Evolutionary conservation across 2,888 invertebrate species (phyloP).

Genomic region (Troides helena): DNA sequence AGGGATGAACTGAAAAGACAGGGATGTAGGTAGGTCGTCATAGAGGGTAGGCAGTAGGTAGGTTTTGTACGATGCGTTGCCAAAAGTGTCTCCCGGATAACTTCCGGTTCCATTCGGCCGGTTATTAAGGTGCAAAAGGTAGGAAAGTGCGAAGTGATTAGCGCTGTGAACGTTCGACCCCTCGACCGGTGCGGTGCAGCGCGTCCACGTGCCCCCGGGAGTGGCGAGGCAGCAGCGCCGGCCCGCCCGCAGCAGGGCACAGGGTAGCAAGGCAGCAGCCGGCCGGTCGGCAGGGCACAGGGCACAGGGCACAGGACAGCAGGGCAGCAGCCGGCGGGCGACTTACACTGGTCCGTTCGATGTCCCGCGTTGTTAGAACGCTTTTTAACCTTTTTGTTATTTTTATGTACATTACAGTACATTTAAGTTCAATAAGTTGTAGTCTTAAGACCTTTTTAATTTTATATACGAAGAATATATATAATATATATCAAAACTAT

Average conservation of each 20-base stretch:
- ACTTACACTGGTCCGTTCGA: too few species aligned
- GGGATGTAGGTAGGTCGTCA: conserved; percentile 66
- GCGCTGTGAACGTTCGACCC: too few species aligned
- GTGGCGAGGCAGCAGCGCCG: too few species aligned
- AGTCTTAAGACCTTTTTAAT: conserved; percentile 41
- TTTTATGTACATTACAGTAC: conserved; percentile 43
- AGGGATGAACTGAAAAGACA: conserved; percentile 71
- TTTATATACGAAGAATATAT: conserved; percentile 42
- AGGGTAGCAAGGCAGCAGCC: too few species aligned
- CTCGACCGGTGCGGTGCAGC: too few species aligned
- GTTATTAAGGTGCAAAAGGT: conserved; percentile 11
- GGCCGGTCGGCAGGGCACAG: too few species aligned
- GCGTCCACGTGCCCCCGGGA: too few species aligned
- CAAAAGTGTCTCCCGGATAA: conserved; percentile 54
- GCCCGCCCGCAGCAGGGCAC: too few species aligned
- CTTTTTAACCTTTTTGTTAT: conserved; percentile 51
- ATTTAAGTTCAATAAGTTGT: conserved; percentile 42
- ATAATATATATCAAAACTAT: conserved; percentile 29
- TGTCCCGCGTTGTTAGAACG: conserved; percentile 40
- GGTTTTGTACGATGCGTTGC: conserved; percentile 69
- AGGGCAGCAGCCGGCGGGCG: too few species aligned
- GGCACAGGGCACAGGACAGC: too few species aligned
- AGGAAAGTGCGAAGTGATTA: too few species aligned
- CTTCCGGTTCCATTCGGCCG: conserved; percentile 47
- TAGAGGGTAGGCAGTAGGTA: conserved; percentile 57